Evolutionary conservation across 2,888 invertebrate genomes (phyloP), one percentile per base, ranked within the genome.

Genomic region (Temnothorax unifasciatus): DNA sequence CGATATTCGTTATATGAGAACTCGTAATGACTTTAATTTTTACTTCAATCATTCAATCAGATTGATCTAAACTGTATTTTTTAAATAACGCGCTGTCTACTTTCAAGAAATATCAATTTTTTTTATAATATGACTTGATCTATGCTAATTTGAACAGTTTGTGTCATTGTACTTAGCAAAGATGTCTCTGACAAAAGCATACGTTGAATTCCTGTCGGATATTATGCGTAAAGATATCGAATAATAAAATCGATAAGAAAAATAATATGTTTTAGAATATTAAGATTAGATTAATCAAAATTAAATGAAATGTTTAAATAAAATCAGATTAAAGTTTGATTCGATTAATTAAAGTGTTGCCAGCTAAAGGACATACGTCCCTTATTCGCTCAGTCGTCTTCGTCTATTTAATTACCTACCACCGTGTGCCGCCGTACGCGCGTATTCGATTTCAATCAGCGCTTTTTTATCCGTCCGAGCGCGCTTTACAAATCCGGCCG

Each of bases 381-480:
- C 54, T 59, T 29, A 38, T 13, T 77, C 71, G 79, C 47, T 21
- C 73, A 6, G 44, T 59, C 66, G 44, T 57, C 79, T 73, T 81
- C 79, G 79, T 68, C 74, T 59, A 73, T 73, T 81, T 81, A 81
- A 81, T 81, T 81, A 81, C 79, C 79, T 81, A 73, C 74, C 59
- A 38, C 74, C 38, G 29, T 59, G 29, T 59, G n/a, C 59, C 57
- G n/a, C 59, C 57, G 79, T 79, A 38, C 74, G 73, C 74, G 75
- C 79, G 79, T 81, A 81, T 81, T 73, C 79, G 74, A 81, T 81
- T 81, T 81, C 79, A 81, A 81, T 81, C 79, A 81, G 74, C 73
- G 47, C 74, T 81, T 81, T 81, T 81, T 81, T 73, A 81, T 81
- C 79, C 74, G n/a, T 47, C 29, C 69, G 44, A 15, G 38, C 47